Base-by-base conservation (phyloP, 2,888 invertebrate genomes). In the Drosophila kuntzei region DNA sequence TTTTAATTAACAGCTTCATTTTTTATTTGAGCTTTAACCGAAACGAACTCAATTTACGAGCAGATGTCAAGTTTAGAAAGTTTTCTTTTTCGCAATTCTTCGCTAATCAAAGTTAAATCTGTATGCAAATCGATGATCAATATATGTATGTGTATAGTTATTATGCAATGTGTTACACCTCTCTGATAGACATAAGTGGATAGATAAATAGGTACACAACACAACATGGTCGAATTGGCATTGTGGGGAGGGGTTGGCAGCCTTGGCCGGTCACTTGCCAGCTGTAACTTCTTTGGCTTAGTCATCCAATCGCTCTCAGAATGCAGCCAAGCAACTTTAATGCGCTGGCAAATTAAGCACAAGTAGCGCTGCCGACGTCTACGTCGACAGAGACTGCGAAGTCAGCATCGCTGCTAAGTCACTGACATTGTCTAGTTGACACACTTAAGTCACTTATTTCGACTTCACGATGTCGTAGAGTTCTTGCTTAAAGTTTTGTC, bases 361-460 rank as follows among this genome's bases (percentile, higher is more conserved):
- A 89, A 88, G 78, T 77, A 74, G 57, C 50, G 69, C 50, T 50
- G 66, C 32, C 50, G 14, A 41, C 46, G 34, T n/a, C 20, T 64
- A 59, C 18, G 61, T 29, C 63, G 61, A 16, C 49, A 22, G 43
- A 22, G 32, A n/a, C 29, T 8, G 47, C 47, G n/a, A 32, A 11
- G 66, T 34, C 54, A 22, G 43, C 44, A 29, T 27, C 65, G 51
- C 67, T 46, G 73, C 61, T 41, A 74, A 66, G 73, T 70, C 64
- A 76, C 76, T 89, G 85, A 89, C 85, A 85, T 85, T 85, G 85
- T 89, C 87, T 89, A 73, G 81, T 87, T 85, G 85, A 85, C 85
- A 89, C 79, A 89, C 89, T 89, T 85, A 81, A 84, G 89, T 80
- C 89, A 89, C 72, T 83, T 83, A 77, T 67, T 71, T 64, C 71